Evolutionary conservation across 2,888 invertebrate genomes (phyloP), one percentile per base, ranked within the genome.

Genomic region (Acronicta aceris): DNA sequence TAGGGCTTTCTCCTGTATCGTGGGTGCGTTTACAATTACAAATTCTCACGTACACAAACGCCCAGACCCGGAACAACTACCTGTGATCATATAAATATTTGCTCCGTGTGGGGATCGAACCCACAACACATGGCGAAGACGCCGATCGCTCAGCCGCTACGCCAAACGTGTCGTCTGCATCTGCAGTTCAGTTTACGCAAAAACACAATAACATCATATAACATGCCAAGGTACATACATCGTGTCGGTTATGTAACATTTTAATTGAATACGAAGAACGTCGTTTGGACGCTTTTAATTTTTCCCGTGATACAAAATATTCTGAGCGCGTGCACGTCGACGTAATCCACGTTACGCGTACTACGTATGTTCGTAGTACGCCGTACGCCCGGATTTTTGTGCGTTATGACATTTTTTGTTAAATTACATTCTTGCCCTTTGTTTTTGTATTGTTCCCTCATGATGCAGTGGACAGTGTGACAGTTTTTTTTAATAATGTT

Each of bases 231-330:
- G n/a, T n/a, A 46, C 30, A 27, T 46, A 47, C 45, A 5, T 42
- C 45, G 38, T n/a, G 38, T 33, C 12, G 4, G 47, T 36, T 51
- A 59, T 38, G 48, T 74, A 49, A 13, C 8, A 60, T 71, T 71
- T 73, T 67, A 74, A 76, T 74, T 74, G 64, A 72, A 73, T 53
- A 59, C 45, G 58, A 61, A 67, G 72, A 43, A 50, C 58, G 38
- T 46, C 45, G 41, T 67, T 64, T 61, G 53, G 51, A 36, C 21
- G 50, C 41, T 40, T 69, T 71, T 64, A 68, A 74, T 72, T 76
- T 72, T 74, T 72, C 56, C 13, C 45, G 59, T 46, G 48, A 72
- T 72, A 60, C 64, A 54, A 76, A 74, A 72, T 76, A 76, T 72
- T 74, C 73, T 54, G 51, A 45, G 21, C 76, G 56, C 64, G 73